Evolutionary conservation across 2,888 invertebrate genomes (phyloP), one percentile per base, ranked within the genome.

Genomic region (Andrena minutula): DNA sequence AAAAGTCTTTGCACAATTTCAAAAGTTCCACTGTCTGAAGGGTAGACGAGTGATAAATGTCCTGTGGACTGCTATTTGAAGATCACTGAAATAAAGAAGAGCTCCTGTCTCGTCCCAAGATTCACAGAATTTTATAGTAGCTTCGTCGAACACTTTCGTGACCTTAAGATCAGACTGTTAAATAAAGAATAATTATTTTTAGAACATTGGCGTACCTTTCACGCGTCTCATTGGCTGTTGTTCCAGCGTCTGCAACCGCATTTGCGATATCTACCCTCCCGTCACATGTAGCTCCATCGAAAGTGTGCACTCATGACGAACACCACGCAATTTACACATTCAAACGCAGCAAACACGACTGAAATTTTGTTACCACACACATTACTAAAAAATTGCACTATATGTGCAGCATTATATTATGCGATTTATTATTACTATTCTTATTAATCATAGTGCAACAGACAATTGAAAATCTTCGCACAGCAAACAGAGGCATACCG

Each of bases 61-160:
- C 12, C 0, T 26, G 20, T 10, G 26, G 4, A 23, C 10, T 23
- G 23, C 4, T 51, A 51, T 51, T 23, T 12, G 10, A 8, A 56
- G 10, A 56, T 26, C 23, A 56, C 23, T 20, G 56, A 56, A 56
- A 51, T 51, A 51, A 51, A 56, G 26, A 23, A 12, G 10, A 23
- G 10, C 8, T 10, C 8, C 10, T 26, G 23, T 56, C 23, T 26
- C 56, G 23, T 23, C 56, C 1, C 30, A 10, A 47, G 20, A 47
- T 10, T 30, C 10, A 12, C 12, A 3, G 20, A 60, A 60, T 60
- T 70, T 70, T 70, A 70, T 60, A 30, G 70, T 47, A 47, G 41
- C 5, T 16, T 1, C 58, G 47, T 41, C 26, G 58, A 23, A 58
- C 23, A 32, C 26, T n/a, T 47, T 12, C 30, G 7, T 12, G 20